Evolutionary conservation across 1,140 invertebrate species (phyloP).

Genomic region (Telenomus remus): DNA sequence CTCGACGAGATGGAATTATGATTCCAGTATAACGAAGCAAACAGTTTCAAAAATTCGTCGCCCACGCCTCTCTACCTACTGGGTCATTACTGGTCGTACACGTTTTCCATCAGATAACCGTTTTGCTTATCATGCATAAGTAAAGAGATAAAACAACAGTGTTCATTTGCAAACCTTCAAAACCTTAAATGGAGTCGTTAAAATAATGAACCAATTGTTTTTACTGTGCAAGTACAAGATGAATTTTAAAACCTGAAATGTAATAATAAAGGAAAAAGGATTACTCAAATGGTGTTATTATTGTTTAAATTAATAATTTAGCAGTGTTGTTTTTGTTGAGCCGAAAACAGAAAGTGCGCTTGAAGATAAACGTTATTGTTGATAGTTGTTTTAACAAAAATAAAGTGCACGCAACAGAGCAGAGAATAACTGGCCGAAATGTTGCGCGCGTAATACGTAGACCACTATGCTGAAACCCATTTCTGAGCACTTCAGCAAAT

Average conservation of each 20-base stretch:
- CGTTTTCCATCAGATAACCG: neutral
- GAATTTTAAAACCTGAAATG: too few relatives aligned
- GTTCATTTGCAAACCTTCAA: too few relatives aligned
- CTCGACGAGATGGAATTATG: conserved; percentile 69
- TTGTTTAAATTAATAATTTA: too few relatives aligned
- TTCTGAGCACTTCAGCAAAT: conserved; percentile 58
- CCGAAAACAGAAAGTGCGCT: too few relatives aligned
- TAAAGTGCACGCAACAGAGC: conserved; percentile 32
- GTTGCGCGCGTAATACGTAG: conserved; percentile 50
- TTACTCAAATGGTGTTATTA: too few relatives aligned
- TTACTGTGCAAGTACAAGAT: too few relatives aligned
- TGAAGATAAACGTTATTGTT: neutral
- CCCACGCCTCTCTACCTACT: conserved; percentile 63
- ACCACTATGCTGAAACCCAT: conserved; percentile 54
- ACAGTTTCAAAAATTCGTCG: conserved; percentile 59
- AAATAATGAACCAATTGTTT: too few relatives aligned
- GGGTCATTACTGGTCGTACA: conserved; percentile 40
- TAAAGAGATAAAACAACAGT: too few relatives aligned
- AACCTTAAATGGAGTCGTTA: too few relatives aligned
- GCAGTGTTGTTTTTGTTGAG: too few relatives aligned
- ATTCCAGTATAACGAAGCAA: conserved; percentile 64
- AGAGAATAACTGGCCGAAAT: conserved; percentile 47
- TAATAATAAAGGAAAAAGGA: too few relatives aligned
- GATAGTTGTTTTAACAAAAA: conserved; percentile 24
- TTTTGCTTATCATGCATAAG: conserved; percentile 26